These are phyloP conservation scores for Passer domesticus DNA, from an alignment of 2,113 vertebrate species.

Conservation along the genomic window DNA sequence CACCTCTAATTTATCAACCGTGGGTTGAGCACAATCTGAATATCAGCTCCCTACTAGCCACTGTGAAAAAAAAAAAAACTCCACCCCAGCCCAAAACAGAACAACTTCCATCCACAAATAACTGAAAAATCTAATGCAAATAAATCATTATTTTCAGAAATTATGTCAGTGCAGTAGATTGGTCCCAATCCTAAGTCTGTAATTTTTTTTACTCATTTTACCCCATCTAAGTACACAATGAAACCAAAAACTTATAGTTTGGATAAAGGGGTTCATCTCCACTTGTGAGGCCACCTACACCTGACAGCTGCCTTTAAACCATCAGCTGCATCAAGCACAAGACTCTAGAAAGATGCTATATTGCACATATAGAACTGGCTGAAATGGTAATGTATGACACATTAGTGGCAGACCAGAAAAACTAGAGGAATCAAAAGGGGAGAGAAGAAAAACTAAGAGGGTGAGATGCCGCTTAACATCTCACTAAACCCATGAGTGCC, in stretches of 20 bases:
- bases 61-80: not conserved
- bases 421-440: not conserved
- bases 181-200: not conserved
- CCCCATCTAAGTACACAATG: not conserved
- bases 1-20: not conserved
- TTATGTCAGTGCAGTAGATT: not conserved
- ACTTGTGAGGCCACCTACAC: rapidly evolving
- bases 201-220: not conserved
- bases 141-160: not conserved
- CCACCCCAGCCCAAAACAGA: not conserved
- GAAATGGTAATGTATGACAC: not conserved
- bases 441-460: not conserved
- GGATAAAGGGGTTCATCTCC: not conserved
- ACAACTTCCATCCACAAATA: not conserved
- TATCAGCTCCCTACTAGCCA: not conserved
- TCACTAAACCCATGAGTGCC: rapidly evolving
- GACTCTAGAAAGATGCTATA: not conserved
- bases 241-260: not conserved
- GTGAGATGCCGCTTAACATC: not conserved
- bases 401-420: not conserved
- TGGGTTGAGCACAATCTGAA: not conserved
- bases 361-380: not conserved
- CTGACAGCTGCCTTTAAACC: not conserved
- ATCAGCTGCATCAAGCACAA: not conserved
- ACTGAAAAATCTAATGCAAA: not conserved